Evolutionary conservation across 2,888 invertebrate species (phyloP).

Genomic region (Clepsis dumicolana): DNA sequence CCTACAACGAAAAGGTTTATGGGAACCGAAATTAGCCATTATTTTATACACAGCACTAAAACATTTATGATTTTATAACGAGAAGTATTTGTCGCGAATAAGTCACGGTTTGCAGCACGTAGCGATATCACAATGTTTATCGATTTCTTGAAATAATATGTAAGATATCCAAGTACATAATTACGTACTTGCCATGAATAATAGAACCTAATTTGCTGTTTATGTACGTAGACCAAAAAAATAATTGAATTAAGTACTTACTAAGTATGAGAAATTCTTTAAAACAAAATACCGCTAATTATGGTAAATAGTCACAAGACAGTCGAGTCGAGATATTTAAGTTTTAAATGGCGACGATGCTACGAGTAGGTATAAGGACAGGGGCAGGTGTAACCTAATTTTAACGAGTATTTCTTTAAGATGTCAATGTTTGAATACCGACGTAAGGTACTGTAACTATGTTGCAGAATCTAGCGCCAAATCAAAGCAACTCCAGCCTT

Average conservation of each 20-base stretch:
- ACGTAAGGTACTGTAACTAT: background rate
- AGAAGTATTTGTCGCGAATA: slow-evolving; percentile 5
- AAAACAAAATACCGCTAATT: too few species aligned
- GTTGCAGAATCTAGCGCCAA: background rate
- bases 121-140: slow-evolving; percentile 23
- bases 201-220: background rate
- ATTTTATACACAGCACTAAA: background rate
- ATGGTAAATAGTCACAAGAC: too few species aligned
- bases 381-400: background rate
- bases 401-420: too few species aligned
- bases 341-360: background rate
- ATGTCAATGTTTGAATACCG: too few species aligned
- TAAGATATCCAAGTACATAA: background rate
- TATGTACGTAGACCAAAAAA: too few species aligned
- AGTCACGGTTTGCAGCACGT: slow-evolving; percentile 1
- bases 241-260: too few species aligned
- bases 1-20: background rate
- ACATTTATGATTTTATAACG: slow-evolving; percentile 20
- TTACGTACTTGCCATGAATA: background rate
- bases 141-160: slow-evolving; percentile 18
- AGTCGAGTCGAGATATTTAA: background rate
- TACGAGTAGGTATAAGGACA: background rate
- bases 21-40: background rate
- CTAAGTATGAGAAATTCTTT: too few species aligned
- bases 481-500: background rate